Base-by-base conservation (phyloP, 1,140 invertebrate genomes). In the Zaprionus gabonicus region DNA sequence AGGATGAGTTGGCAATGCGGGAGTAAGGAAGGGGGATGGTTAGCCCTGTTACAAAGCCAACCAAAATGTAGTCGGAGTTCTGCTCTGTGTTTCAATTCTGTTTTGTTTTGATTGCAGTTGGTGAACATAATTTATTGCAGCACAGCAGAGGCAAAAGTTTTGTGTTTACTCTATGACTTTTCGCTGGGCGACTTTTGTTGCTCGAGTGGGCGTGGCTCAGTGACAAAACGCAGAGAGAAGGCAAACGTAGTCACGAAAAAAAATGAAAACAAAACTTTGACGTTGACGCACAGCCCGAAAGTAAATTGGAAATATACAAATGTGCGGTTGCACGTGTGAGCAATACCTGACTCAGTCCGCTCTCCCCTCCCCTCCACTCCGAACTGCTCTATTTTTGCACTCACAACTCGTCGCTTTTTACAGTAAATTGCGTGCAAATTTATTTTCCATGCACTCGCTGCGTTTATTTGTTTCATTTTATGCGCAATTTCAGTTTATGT, bases 81-180 rank as follows among this genome's bases (percentile, higher is more conserved):
- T 56, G 23, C 4, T 25, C 27, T 4, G 36, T 46, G 41, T 46
- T 76, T 76, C 76, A 12, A 10, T 13, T 51, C 20, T 51, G 46
- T 51, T 51, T 76, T 87, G 83, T 81, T 87, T 87, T 83, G 84
- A 83, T 87, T 88, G 84, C 81, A 84, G 84, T 87, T 87, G 74
- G 66, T 53, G 69, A 81, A 84, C 81, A 88, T 88, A 87, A 84
- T 84, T 88, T 88, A 87, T 88, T 64, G 75, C 81, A 74, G 69
- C 46, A 70, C 72, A 71, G 57, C 25, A 66, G 34, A 67, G 59
- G 23, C 64, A 60, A 71, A 76, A 86, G 68, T 70, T 80, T 80
- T 84, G 74, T 84, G 74, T 74, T 80, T 80, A 59, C 70, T 51
- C 70, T 56, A 27, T 36, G 58, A 73, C 71, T 76, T 68, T 66